Evolutionary conservation across 2,888 invertebrate species (phyloP).

Genomic region (Philereme vetulata): DNA sequence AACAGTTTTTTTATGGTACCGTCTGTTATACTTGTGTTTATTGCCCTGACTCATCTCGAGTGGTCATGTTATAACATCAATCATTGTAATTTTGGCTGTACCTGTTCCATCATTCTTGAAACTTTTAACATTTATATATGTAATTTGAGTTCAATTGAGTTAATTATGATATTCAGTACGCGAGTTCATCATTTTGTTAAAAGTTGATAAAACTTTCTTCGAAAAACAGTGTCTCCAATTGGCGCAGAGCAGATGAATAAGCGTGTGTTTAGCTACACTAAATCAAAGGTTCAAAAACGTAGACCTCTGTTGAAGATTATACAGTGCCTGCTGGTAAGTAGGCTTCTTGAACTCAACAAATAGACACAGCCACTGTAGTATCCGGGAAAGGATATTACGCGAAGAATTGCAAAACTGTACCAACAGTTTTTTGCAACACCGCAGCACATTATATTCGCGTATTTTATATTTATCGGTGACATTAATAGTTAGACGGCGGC

Average conservation of each 20-base stretch:
- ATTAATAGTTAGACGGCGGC: conserved; percentile 37
- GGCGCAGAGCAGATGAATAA: no score
- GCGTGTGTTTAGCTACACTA: no score
- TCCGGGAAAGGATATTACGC: no score
- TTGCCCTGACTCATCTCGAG: conserved; percentile 57
- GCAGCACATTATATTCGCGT: conserved; percentile 16
- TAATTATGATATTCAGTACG: conserved; percentile 1
- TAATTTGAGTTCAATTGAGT: conserved; percentile 23
- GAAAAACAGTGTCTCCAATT: no score
- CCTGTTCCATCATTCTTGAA: conserved; percentile 32
- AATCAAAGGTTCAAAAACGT: no score
- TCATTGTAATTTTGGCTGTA: conserved; percentile 35
- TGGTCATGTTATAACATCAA: conserved; percentile 37
- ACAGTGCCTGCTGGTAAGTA: no score
- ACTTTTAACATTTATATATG: conserved; percentile 20
- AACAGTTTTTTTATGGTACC: conserved; percentile 51
- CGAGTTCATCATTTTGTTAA: no score
- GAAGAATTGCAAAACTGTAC: conserved; percentile 1
- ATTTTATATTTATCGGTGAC: conserved; percentile 29
- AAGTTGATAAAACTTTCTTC: no score
- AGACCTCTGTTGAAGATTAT: no score
- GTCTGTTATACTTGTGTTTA: conserved; percentile 43
- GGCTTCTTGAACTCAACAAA: no score
- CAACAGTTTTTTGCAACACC: not conserved
- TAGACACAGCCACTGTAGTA: no score